Evolutionary conservation across 2,888 invertebrate genomes (phyloP).

Genomic region (Ichneumon xanthorius): DNA sequence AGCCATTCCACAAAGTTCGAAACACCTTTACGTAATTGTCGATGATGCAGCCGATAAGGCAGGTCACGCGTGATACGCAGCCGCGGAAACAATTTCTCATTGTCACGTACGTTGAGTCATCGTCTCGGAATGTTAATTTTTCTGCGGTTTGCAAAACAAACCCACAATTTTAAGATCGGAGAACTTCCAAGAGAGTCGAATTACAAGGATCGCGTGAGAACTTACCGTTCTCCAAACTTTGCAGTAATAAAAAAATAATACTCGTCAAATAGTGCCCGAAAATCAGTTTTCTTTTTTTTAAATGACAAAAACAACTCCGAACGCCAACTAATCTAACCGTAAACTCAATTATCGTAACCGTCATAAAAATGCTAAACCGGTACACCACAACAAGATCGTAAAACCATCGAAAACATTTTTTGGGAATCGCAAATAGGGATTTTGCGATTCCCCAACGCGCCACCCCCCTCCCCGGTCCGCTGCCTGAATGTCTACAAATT

Average conservation of each 20-base stretch:
- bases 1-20: neutral
- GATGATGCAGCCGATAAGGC: neutral
- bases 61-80: neutral
- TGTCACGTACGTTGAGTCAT: conserved; percentile 51
- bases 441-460: neutral
- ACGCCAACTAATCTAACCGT: neutral
- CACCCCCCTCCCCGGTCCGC: too few relatives aligned
- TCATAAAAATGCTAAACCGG: neutral
- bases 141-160: conserved; percentile 18
- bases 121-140: conserved; percentile 10
- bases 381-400: neutral
- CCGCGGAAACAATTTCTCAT: conserved; percentile 24
- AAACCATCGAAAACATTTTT: neutral
- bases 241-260: neutral
- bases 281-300: too few relatives aligned
- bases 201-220: neutral
- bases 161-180: neutral
- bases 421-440: conserved; percentile 1
- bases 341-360: neutral
- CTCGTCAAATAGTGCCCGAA: too few relatives aligned
- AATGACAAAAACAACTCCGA: too few relatives aligned
- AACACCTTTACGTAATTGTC: neutral
- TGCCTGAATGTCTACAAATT: neutral
- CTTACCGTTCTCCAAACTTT: neutral
- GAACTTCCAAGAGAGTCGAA: neutral